Base-by-base conservation (phyloP, 2,888 invertebrate species). In the Eremobia ochroleuca region DNA sequence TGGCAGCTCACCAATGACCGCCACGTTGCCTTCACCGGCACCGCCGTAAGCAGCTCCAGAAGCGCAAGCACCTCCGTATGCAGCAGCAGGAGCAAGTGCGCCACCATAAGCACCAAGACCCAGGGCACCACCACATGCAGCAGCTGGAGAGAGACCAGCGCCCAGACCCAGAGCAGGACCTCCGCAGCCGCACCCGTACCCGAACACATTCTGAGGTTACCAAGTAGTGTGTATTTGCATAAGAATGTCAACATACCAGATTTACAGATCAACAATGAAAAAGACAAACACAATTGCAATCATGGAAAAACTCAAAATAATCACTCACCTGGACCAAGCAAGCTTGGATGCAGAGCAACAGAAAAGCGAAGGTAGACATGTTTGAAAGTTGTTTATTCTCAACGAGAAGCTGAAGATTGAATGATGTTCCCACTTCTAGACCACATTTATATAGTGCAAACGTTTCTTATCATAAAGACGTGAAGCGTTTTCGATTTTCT, bases 21-120 rank as follows among this genome's bases (percentile, higher is more conserved):
- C 84, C 65, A 93, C 79, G 31, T 89, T 85, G 0, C 93, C 93
- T 73, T 92, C 90, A 4, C 93, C 93, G 28, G 34, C 18, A 6
- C 82, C 59, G 1, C 59, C 59, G 21, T 31, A 55, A n/a, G 55
- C n/a, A n/a, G 55, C 66, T 25, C 58, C 69, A 55, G 55, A 28
- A 46, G 18, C 73, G 3, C 71, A 11, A 13, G n/a, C 55, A n/a
- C 11, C 55, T 3, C 55, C 55, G 1, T 1, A 59, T 9, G 31
- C 31, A 59, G 59, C 55, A n/a, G n/a, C 55, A 55, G 55, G 28
- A 28, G 13, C n/a, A n/a, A n/a, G n/a, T n/a, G n/a, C n/a, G n/a
- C n/a, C n/a, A n/a, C n/a, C n/a, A n/a, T n/a, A n/a, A 43, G 52
- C n/a, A 11, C 52, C 34, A 0, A 37, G n/a, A 52, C n/a, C n/a